Base-by-base conservation (phyloP, 2,797 vertebrate genomes). In the Pteropus rufus region DNA sequence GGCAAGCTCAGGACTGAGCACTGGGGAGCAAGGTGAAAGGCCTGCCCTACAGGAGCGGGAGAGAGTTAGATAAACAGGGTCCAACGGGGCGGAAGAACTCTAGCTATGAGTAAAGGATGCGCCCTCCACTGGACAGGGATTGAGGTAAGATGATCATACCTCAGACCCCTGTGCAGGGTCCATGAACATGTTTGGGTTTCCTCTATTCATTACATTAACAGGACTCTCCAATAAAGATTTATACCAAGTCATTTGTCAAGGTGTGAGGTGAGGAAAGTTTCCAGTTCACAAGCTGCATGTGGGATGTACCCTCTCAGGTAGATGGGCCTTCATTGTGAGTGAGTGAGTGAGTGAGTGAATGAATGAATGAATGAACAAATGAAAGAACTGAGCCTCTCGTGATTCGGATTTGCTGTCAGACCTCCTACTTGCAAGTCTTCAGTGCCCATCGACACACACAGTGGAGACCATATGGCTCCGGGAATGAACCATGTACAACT, bases 21-120 rank as follows among this genome's bases (percentile, higher is more conserved):
- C 0, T 1, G 46, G n/a, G 7, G 44, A n/a, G 23, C 60, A 60
- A 7, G 52, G 46, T 5, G 1, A 3, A 3, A 46, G 62, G n/a
- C 23, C 46, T 39, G 29, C 29, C 36, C 49, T 39, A 5, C 31
- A 1, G 44, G 39, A 34, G 56, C 7, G 14, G 76, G 52, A 41
- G 39, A 36, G 5, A 24, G 70, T 54, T 21, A 10, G 1, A 24
- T n/a, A 21, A 24, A 7, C 23, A n/a, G 79, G 39, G 49, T 15
- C 69, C 8, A 44, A 2, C 5, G 1, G 4, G 0, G 0, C 0
- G 18, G 15, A 18, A 14, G n/a, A 26, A 54, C 39, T 58, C 36
- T 5, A 8, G 10, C 29, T 0, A 24, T n/a, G 2, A n/a, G 29
- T 8, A 10, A 44, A 26, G 67, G 67, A 56, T 19, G 10, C 16